Base-by-base conservation (phyloP, 92 coral and sea anemone genomes). In the Paragorgia papillata region DNA sequence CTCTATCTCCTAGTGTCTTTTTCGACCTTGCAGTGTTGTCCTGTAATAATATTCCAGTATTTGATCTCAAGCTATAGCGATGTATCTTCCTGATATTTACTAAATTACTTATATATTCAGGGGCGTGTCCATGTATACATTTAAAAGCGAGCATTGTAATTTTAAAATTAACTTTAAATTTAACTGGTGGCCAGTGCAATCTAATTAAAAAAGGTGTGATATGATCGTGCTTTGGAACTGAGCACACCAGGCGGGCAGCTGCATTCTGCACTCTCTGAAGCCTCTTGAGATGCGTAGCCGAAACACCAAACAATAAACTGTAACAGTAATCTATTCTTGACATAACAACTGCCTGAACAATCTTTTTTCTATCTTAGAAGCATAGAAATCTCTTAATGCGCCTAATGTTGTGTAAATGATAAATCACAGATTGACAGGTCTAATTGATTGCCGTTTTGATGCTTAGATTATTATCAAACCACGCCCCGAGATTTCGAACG, bases 301-400 rank as follows among this genome's bases (percentile, higher is more conserved):
- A 51, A 15, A 51, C 57, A 51, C 62, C 62, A 57, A 22, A 17
- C 31, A 57, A 19, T 5, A 51, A 17, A 22, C 58, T 43, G 50
- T 51, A 5, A 12, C 62, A 57, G 22, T 57, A 57, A n/a, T 57
- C 62, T 57, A 57, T 57, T 17, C 62, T 17, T 57, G 77, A 49
- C 65, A 51, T 74, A 21, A 74, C 46, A 74, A 74, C 48, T 32
- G 80, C 66, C 80, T 74, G 63, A 32, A 56, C 80, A n/a, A 76
- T 60, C 15, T 57, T 7, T 26, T 76, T 76, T 43, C 60, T 76
- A 43, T 76, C 71, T 37, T 60, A 57, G 24, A 46, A 62, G 48
- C 46, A 21, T 40, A 62, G 46, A 33, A 25, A 77, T 48, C 48
- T 77, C 28, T 32, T 46, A 9, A 77, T 62, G 25, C 54, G 74